Percentiles rank a stretch among this genome's conserved stretches.
Conservation (phyloP, 1,140 invertebrate genomes). For the Trichonephila clavata region DNA sequence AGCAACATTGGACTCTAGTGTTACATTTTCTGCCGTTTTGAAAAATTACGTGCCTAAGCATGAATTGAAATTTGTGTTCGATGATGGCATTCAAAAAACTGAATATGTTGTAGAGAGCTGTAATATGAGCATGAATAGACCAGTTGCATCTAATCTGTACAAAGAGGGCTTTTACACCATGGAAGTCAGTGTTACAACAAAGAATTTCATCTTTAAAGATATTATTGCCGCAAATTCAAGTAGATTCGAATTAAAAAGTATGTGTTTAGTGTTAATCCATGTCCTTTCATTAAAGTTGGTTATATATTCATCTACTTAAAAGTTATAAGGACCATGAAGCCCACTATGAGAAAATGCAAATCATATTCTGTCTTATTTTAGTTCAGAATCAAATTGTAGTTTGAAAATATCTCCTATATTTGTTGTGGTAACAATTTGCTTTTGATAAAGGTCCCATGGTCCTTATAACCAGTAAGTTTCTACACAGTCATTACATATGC, state of each 20-base stretch:
- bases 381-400: too few relatives aligned
- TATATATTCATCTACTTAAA: too few relatives aligned
- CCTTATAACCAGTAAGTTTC: too few relatives aligned
- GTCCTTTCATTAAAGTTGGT: too few relatives aligned
- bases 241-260: slow-evolving; percentile 36
- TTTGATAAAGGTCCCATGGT: too few relatives aligned
- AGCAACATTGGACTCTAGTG: slow-evolving; percentile 18
- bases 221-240: slow-evolving; percentile 30
- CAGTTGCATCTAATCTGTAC: slow-evolving; percentile 34
- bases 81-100: slow-evolving; percentile 31
- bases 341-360: too few relatives aligned
- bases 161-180: slow-evolving; percentile 12
- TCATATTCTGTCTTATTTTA: too few relatives aligned
- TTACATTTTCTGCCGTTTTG: slow-evolving; percentile 45
- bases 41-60: neutral
- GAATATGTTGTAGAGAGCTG: neutral
- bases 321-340: too few relatives aligned
- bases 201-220: neutral
- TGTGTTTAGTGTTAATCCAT: neutral
- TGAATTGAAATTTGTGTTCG: slow-evolving; percentile 11
- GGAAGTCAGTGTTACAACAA: slow-evolving; percentile 43
- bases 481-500: too few relatives aligned
- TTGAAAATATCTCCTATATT: too few relatives aligned
- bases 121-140: neutral
- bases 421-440: too few relatives aligned